Evolutionary conservation across 2,113 vertebrate species (phyloP), one percentile per base, ranked within the genome.

Genomic region (Neotoma lepida): DNA sequence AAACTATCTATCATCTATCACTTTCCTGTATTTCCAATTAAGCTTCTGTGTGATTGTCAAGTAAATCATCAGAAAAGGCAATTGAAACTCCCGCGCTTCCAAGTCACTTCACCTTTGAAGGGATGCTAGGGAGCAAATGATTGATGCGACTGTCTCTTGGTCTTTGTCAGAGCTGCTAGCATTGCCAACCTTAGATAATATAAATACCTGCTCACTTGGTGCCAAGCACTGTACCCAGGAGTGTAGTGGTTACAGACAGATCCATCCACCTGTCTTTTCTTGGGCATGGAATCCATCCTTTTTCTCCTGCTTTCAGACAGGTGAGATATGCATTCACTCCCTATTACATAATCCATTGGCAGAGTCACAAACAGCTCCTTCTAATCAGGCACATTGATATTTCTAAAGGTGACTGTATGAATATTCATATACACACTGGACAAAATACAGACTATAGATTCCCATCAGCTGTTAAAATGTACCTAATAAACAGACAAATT

Each of bases 41-140:
- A 0, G 18, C 39, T 93, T 82, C 4, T 49, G 33, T 73, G 39
- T 88, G 44, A 93, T 22, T 85, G 28, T 90, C 92, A 96, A 88
- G 97, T 80, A 95, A 97, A 90, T 93, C 73, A 95, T 84, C 82
- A 93, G 56, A 93, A 96, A 89, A 88, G 24, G 44, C 66, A 86
- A 94, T 30, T 49, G 54, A 93, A 94, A 88, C 41, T 54, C 84
- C 30, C 44, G 14, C 28, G 68, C 73, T 94, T 86, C 39, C 18
- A 77, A 39, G 35, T 90, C 39, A 66, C 54, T 56, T 41, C 18
- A 56, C 58, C 70, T 94, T 85, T 61, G 85, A 77, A 93, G 35
- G 54, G 33, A 51, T 88, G n/a, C 24, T 51, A 73, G 68, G 18
- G 61, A 49, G 15, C 70, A 41, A 54, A n/a, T 66, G 51, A 74